A percentile compares a stretch with the other conserved stretches of the same genome.
These are phyloP conservation scores for Drosophila sechellia DNA, from an alignment of 1,140 invertebrate species.

Conservation along the genomic window DNA sequence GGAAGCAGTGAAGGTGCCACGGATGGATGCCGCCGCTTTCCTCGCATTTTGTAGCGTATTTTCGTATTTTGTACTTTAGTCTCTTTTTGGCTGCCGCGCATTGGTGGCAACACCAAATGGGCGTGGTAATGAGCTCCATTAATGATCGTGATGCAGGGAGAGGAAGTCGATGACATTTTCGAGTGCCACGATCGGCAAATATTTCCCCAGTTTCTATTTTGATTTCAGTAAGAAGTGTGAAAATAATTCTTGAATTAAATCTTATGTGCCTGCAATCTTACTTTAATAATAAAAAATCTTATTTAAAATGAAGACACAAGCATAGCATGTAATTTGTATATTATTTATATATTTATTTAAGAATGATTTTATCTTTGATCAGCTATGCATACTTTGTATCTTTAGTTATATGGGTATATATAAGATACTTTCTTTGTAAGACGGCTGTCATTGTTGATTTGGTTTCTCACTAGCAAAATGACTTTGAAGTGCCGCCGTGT, in stretches of 20 bases:
- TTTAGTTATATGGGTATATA: neutral
- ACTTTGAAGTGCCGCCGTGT: slow-evolving; percentile 59
- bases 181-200: slow-evolving; percentile 26
- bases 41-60: slow-evolving; percentile 37
- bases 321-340: no score
- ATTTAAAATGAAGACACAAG: no score
- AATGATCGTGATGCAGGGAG: slow-evolving; percentile 27
- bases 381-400: no score
- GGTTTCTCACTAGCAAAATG: neutral
- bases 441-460: slow-evolving; percentile 62
- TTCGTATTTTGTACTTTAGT: slow-evolving; percentile 28
- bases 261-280: no score
- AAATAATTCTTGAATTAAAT: neutral
- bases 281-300: no score
- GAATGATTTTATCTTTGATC: neutral
- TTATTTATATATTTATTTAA: no score
- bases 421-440: slow-evolving; percentile 4
- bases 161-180: slow-evolving; percentile 65
- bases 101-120: slow-evolving; percentile 73
- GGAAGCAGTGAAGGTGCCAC: slow-evolving; percentile 56
- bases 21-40: slow-evolving; percentile 54
- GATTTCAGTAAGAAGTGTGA: neutral
- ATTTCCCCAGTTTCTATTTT: neutral
- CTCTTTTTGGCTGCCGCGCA: slow-evolving; percentile 51
- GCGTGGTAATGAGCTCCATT: slow-evolving; percentile 66